A percentile compares a stretch with the other conserved stretches of the same genome.
Evolutionary conservation across 2,888 invertebrate species (phyloP).

Genomic region (Lasioglossum calceatum): DNA sequence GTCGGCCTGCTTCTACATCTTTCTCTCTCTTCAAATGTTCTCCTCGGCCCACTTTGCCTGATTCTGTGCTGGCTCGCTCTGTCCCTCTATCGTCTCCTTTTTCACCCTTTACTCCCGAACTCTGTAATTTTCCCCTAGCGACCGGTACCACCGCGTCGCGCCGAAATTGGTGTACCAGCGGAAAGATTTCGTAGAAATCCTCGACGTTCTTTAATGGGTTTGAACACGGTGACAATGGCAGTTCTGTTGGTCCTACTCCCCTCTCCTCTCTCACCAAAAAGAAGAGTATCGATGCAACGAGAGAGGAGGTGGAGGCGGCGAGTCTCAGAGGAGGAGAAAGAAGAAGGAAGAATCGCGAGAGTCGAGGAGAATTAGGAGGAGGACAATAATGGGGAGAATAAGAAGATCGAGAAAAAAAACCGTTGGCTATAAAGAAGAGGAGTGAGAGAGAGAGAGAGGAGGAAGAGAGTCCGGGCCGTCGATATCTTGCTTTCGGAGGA

Average conservation of each 20-base stretch:
- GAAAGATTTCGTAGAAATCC: constrained; percentile 71
- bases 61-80: constrained; percentile 25
- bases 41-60: constrained; percentile 42
- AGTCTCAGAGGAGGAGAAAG: constrained; percentile 24
- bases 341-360: constrained; percentile 61
- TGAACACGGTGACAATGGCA: constrained; percentile 69
- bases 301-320: constrained; percentile 9
- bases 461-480: constrained; percentile 17
- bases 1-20: constrained; percentile 34
- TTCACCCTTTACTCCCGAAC: constrained; percentile 65
- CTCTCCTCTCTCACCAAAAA: constrained; percentile 4
- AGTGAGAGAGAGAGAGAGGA: background rate
- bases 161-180: constrained; percentile 69
- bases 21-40: constrained; percentile 40
- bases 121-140: constrained; percentile 77
- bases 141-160: constrained; percentile 68
- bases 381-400: constrained; percentile 61
- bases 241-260: constrained; percentile 37
- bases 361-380: constrained; percentile 68
- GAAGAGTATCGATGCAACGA: constrained; percentile 35
- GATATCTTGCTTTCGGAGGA: constrained; percentile 40
- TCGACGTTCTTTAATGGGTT: constrained; percentile 52
- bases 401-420: constrained; percentile 38
- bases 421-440: constrained; percentile 49
- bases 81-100: constrained; percentile 35